Conservation (phyloP, 2,888 invertebrate species). For the Homarus gammarus region DNA sequence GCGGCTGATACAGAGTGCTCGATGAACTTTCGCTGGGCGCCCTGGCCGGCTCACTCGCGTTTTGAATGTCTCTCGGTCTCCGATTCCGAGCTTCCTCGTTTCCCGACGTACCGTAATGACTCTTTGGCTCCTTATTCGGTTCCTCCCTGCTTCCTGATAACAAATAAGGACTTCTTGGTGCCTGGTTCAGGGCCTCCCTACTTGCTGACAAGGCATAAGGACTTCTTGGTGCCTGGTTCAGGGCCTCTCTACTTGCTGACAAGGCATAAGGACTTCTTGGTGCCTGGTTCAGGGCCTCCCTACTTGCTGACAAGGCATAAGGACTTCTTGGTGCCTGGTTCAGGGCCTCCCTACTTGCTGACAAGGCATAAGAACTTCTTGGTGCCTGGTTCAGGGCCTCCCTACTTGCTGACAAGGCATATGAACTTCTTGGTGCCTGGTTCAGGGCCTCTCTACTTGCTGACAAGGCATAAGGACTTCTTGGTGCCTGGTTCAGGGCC, state of each 20-base stretch:
- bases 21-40: constrained; percentile 37
- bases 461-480: neutral
- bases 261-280: neutral
- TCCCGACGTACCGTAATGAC: neutral
- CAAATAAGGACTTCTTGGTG: neutral
- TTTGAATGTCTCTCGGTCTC: neutral
- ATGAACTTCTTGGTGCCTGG: neutral
- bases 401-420: neutral
- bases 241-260: constrained; percentile 20
- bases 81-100: neutral
- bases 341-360: neutral
- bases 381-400: too few species aligned
- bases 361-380: neutral
- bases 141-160: constrained; percentile 25
- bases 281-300: neutral
- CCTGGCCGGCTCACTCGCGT: neutral
- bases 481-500: neutral
- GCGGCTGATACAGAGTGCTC: constrained; percentile 53
- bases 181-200: neutral
- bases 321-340: neutral
- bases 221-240: constrained; percentile 16
- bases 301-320: neutral
- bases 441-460: neutral
- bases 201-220: constrained; percentile 2
- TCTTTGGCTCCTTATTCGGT: neutral